Percentiles rank a stretch among this genome's conserved stretches.
Evolutionary conservation across 35 echinoderm and acorn worm species (phyloP).

Genomic region (Nesometra sesokonis): DNA sequence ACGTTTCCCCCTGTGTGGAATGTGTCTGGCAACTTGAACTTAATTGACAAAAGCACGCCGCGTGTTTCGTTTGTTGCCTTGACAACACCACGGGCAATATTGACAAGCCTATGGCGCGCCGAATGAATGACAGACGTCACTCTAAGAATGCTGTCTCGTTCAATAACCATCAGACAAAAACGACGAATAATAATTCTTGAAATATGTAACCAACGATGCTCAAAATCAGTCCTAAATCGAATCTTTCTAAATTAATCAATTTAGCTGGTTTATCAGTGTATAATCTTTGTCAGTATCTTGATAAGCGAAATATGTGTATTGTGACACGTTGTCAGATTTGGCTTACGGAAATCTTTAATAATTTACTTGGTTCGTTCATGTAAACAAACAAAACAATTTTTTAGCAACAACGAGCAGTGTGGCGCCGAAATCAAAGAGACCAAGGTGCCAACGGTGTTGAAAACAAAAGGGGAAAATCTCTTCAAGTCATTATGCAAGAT

Average conservation of each 20-base stretch:
- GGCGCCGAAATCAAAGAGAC: background rate
- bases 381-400: background rate
- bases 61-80: background rate
- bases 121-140: background rate
- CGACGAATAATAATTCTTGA: background rate
- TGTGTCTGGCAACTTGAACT: no score
- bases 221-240: background rate
- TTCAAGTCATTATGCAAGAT: background rate
- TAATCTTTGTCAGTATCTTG: background rate
- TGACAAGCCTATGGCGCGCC: background rate
- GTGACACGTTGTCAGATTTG: background rate
- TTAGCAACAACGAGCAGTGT: background rate
- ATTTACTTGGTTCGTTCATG: background rate
- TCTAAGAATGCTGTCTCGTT: background rate
- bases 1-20: no score
- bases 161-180: background rate
- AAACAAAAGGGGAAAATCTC: background rate
- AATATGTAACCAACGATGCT: background rate
- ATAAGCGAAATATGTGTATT: background rate
- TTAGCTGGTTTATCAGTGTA: background rate
- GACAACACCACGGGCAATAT: background rate
- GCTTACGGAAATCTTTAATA: background rate
- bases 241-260: background rate
- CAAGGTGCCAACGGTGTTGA: background rate
- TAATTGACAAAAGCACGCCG: background rate